Evolutionary conservation across 2,113 vertebrate species (phyloP).

Genomic region (Gnathonemus longibarbis): DNA sequence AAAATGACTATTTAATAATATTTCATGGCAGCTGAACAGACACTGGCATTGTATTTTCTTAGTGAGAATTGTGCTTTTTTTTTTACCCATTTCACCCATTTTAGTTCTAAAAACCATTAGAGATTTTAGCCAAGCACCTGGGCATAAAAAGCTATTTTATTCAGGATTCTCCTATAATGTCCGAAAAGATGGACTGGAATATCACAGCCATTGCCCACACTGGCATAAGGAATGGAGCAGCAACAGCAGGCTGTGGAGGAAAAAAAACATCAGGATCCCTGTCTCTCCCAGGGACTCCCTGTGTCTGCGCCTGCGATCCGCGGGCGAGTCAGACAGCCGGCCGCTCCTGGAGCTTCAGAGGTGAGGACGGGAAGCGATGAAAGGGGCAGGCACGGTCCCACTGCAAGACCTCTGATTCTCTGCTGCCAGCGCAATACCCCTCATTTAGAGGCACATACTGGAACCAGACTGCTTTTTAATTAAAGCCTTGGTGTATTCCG

Average conservation of each 20-base stretch:
- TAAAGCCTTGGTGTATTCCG: constrained; percentile 65
- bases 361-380: constrained; percentile 60
- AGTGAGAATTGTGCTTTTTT: not conserved
- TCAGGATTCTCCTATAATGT: not conserved
- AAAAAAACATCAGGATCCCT: not conserved
- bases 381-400: constrained; percentile 61
- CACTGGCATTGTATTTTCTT: not conserved
- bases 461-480: constrained; percentile 61
- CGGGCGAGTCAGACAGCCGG: constrained; percentile 50
- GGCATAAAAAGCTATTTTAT: not conserved
- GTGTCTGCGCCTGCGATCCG: constrained; percentile 49
- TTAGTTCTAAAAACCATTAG: not conserved
- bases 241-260: not conserved
- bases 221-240: not conserved
- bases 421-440: constrained; percentile 56
- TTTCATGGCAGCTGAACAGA: not conserved
- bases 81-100: not conserved
- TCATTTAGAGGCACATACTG: constrained; percentile 60
- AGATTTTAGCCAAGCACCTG: not conserved
- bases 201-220: not conserved
- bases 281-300: constrained; percentile 38
- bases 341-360: constrained; percentile 60
- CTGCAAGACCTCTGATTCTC: constrained; percentile 55
- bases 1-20: not conserved
- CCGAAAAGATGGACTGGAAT: not conserved